These are phyloP conservation scores for Saxicola maurus DNA, from an alignment of 2,797 vertebrate genomes.

Conservation along the genomic window DNA sequence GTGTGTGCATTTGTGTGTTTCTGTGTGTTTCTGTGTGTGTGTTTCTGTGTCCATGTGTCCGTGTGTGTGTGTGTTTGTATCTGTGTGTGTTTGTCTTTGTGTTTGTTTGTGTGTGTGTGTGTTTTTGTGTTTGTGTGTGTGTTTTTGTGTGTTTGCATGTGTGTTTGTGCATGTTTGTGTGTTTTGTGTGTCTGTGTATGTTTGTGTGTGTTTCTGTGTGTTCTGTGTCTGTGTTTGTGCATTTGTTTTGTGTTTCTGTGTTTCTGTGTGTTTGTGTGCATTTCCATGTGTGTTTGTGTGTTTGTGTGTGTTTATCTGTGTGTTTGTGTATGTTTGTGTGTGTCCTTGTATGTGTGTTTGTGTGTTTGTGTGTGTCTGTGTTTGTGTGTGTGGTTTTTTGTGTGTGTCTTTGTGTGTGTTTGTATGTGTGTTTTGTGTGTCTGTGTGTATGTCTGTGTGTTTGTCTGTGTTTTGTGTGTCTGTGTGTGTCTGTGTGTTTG, in stretches of 20 bases:
- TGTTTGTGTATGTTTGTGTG: not conserved
- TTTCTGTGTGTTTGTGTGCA: rapidly evolving
- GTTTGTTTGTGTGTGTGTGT: rapidly evolving
- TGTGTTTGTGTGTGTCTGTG: too few relatives aligned
- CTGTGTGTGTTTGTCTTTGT: rapidly evolving
- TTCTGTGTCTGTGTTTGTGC: not conserved
- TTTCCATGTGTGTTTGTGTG: too few relatives aligned
- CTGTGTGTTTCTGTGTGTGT: rapidly evolving
- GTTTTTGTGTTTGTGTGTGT: rapidly evolving
- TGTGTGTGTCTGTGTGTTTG: rapidly evolving
- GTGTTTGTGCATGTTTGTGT: too few relatives aligned
- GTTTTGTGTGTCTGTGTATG: too few relatives aligned
- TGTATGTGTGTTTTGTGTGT: not conserved
- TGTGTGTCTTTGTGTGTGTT: rapidly evolving
- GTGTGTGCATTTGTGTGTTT: rapidly evolving
- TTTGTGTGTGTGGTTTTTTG: too few relatives aligned
- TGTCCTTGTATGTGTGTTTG: too few relatives aligned
- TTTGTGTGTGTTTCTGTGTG: not conserved
- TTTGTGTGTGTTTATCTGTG: rapidly evolving
- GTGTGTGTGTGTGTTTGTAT: rapidly evolving
- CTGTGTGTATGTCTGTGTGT: rapidly evolving
- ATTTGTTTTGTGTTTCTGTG: not conserved
- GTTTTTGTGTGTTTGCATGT: too few relatives aligned
- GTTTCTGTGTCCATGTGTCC: rapidly evolving
- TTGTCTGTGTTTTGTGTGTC: not conserved